Conservation (phyloP, 1,140 invertebrate species). For the Hylaeus volcanicus region DNA sequence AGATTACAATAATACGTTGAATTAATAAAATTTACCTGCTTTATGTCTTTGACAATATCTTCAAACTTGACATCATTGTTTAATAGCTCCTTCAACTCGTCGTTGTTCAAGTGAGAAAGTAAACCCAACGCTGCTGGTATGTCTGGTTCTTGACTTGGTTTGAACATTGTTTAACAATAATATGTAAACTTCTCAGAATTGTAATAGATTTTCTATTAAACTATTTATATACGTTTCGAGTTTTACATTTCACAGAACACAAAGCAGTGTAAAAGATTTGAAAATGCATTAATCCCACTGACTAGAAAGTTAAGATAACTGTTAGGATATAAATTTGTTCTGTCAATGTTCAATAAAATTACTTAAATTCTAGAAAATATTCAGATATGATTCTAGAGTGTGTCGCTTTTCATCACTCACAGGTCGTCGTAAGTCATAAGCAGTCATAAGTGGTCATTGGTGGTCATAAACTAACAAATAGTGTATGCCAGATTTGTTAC, state of each 20-base stretch:
- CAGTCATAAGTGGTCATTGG: too few species aligned
- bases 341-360: background rate
- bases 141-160: constrained; percentile 74
- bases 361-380: background rate
- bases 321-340: background rate
- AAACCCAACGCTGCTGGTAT: constrained; percentile 79
- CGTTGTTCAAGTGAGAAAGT: constrained; percentile 83
- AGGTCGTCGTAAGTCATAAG: too few species aligned
- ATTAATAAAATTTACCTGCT: constrained; percentile 84
- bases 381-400: too few species aligned
- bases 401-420: too few species aligned
- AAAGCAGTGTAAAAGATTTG: too few species aligned
- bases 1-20: constrained; percentile 1
- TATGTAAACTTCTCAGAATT: background rate
- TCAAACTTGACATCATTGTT: constrained; percentile 93
- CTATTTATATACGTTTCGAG: background rate
- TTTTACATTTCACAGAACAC: background rate
- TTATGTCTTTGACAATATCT: constrained; percentile 87
- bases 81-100: constrained; percentile 91
- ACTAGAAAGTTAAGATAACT: background rate
- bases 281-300: background rate
- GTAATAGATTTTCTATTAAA: background rate
- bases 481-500: too few species aligned
- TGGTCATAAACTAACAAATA: too few species aligned
- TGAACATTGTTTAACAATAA: constrained; percentile 63